Conservation (phyloP, 1,140 invertebrate species). For the Drosophila prosaltans region DNA sequence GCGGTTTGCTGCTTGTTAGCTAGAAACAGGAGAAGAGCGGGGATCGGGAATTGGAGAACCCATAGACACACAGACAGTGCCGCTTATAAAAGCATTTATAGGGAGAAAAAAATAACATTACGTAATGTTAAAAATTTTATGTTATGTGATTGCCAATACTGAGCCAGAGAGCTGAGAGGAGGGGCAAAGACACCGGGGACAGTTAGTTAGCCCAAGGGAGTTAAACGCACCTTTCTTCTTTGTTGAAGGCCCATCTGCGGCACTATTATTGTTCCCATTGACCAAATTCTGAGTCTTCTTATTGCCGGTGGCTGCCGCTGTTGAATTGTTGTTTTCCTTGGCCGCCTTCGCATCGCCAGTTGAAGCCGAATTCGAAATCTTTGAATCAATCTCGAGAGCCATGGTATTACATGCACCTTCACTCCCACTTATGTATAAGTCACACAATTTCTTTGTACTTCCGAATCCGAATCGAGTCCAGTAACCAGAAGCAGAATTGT, state of each 20-base stretch:
- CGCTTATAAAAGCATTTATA: slow-evolving; percentile 67
- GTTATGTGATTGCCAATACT: slow-evolving; percentile 67
- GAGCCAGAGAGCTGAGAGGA: neutral
- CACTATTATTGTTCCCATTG: slow-evolving; percentile 65
- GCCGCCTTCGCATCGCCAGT: slow-evolving; percentile 37
- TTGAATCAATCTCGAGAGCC: slow-evolving; percentile 69
- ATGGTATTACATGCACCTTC: slow-evolving; percentile 51
- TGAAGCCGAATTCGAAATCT: slow-evolving; percentile 50
- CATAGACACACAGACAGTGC: slow-evolving; percentile 48
- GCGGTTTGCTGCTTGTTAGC: slow-evolving; percentile 42
- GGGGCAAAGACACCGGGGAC: neutral
- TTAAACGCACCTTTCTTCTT: slow-evolving; percentile 78
- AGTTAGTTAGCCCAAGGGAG: slow-evolving; percentile 22
- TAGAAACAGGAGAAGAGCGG: slow-evolving; percentile 29
- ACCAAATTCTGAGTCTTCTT: slow-evolving; percentile 70
- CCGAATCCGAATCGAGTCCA: slow-evolving; percentile 39
- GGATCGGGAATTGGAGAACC: slow-evolving; percentile 31
- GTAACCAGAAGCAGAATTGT: slow-evolving; percentile 3
- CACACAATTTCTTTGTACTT: slow-evolving; percentile 25
- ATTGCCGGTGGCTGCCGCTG: slow-evolving; percentile 28
- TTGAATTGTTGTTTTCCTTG: slow-evolving; percentile 62
- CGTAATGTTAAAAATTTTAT: slow-evolving; percentile 74
- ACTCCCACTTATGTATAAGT: slow-evolving; percentile 38
- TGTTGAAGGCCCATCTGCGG: slow-evolving; percentile 43
- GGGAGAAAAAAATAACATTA: slow-evolving; percentile 73